A percentile compares a stretch with the other conserved stretches of the same genome.
phyloP scores from a whole-genome alignment of 2,113 vertebrate species.

The Sylvilagus bachmani region DNA sequence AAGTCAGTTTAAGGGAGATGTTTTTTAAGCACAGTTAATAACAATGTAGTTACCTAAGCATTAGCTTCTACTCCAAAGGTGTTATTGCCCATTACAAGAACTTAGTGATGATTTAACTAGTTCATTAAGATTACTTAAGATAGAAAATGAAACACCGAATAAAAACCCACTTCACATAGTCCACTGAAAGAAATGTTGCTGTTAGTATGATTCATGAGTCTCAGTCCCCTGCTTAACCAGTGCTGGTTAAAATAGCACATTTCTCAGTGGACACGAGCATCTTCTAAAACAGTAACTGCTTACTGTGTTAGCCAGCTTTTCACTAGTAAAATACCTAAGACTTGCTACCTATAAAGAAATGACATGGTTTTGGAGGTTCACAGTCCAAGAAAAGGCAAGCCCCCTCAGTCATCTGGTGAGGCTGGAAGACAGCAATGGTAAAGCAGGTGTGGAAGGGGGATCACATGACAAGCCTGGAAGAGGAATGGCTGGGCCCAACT shows the following conservation, averaged over 20 bases:
- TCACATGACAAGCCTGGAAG: too few relatives aligned
- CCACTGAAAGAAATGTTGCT: slow-evolving; percentile 64
- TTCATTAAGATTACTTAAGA: slow-evolving; percentile 66
- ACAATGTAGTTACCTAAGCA: slow-evolving; percentile 65
- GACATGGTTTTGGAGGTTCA: too few relatives aligned
- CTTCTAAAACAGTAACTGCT: neutral
- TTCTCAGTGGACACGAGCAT: neutral
- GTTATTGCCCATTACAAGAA: slow-evolving; percentile 63
- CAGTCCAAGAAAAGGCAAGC: too few relatives aligned
- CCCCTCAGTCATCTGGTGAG: too few relatives aligned
- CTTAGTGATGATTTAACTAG: slow-evolving; percentile 40
- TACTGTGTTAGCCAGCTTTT: neutral
- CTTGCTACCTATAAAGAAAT: too few relatives aligned
- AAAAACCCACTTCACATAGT: slow-evolving; percentile 72
- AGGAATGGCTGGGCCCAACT: too few relatives aligned
- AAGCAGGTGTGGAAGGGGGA: too few relatives aligned
- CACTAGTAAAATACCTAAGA: too few relatives aligned
- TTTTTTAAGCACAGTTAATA: slow-evolving; percentile 65
- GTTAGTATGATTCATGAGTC: slow-evolving; percentile 70
- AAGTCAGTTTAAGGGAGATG: slow-evolving; percentile 65
- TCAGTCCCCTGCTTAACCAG: slow-evolving; percentile 61
- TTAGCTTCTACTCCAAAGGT: slow-evolving; percentile 21
- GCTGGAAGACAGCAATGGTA: too few relatives aligned
- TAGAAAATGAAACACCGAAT: slow-evolving; percentile 35
- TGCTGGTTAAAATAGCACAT: slow-evolving; percentile 71